Conservation (phyloP, 2,888 invertebrate genomes). For the Trichopria drosophilae region DNA sequence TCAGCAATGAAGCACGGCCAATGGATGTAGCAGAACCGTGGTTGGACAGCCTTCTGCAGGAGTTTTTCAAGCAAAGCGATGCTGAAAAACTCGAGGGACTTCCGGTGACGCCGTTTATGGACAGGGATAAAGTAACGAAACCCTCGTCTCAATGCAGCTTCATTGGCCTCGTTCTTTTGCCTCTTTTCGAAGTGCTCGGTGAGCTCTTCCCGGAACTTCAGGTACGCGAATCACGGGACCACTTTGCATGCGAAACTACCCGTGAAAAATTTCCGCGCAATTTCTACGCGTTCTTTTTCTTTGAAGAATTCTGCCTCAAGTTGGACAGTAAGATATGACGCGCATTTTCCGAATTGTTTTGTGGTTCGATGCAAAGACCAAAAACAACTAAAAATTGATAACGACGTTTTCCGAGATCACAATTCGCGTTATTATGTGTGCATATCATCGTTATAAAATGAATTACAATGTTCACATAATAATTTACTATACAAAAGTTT, state of each 20-base stretch:
- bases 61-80: constrained; percentile 79
- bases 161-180: constrained; percentile 78
- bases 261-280: background rate
- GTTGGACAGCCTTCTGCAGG: constrained; percentile 74
- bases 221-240: constrained; percentile 55
- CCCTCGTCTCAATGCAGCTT: constrained; percentile 83
- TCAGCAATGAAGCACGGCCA: constrained; percentile 80
- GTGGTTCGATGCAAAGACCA: too few relatives aligned
- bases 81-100: constrained; percentile 80
- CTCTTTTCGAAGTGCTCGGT: constrained; percentile 77
- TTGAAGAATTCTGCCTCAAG: background rate
- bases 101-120: constrained; percentile 85
- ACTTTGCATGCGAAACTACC: constrained; percentile 4
- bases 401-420: too few relatives aligned
- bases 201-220: constrained; percentile 74
- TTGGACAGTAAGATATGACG: too few relatives aligned
- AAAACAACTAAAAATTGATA: too few relatives aligned
- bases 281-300: background rate
- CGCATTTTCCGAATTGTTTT: too few relatives aligned
- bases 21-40: constrained; percentile 83
- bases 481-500: too few relatives aligned
- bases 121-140: constrained; percentile 81
- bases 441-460: too few relatives aligned
- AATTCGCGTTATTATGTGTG: too few relatives aligned
- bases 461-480: too few relatives aligned